These are phyloP conservation scores for Dusona sp. DNA, from an alignment of 2,888 invertebrate species.

Conservation along the genomic window DNA sequence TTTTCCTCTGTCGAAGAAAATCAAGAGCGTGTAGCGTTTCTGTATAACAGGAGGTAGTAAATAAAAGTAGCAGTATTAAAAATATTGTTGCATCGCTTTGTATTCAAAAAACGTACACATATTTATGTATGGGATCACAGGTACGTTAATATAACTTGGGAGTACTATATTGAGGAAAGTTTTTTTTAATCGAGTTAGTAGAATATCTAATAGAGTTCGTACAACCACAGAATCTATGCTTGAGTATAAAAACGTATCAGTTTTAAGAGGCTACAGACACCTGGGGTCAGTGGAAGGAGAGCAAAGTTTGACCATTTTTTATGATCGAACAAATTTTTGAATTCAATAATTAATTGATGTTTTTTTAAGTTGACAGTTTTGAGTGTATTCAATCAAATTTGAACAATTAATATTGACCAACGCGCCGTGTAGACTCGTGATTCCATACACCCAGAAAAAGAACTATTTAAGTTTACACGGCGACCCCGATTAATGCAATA, in stretches of 20 bases:
- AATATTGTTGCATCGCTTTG: not conserved
- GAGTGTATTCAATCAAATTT: too few species aligned
- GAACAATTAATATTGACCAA: too few species aligned
- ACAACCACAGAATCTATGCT: not conserved
- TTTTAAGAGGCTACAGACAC: too few species aligned
- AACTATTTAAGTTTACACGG: too few species aligned
- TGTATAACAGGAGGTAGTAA: not conserved
- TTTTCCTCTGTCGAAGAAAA: not conserved
- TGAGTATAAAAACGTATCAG: not conserved
- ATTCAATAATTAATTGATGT: too few species aligned
- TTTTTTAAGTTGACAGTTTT: too few species aligned
- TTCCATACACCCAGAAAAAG: too few species aligned
- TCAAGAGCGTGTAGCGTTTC: not conserved
- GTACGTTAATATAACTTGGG: not conserved
- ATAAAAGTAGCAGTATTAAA: not conserved
- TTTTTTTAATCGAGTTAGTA: slow-evolving; percentile 33
- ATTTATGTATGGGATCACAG: not conserved
- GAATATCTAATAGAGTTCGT: slow-evolving; percentile 16
- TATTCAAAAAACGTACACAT: not conserved
- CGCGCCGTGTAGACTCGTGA: too few species aligned
- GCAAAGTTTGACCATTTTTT: too few species aligned
- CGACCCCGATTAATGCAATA: too few species aligned
- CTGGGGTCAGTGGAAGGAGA: too few species aligned
- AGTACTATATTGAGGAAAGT: not conserved
- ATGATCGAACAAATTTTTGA: too few species aligned